phyloP scores from a whole-genome alignment of 2,797 vertebrate species.

The Iguana delicatissima region DNA sequence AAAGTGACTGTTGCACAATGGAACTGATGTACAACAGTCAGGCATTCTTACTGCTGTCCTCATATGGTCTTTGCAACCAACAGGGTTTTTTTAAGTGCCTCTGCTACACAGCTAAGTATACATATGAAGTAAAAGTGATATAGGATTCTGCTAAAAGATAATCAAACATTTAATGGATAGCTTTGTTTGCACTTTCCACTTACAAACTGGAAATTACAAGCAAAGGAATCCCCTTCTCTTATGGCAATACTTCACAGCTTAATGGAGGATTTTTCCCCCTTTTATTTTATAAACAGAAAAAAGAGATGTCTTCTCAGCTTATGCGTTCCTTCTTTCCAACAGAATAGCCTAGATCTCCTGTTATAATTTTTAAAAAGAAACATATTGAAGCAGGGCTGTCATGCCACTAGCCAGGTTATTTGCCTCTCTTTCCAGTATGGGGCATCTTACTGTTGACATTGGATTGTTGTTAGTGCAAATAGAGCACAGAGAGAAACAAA shows the following conservation, averaged over 20 bases:
- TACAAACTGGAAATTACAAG: neutral
- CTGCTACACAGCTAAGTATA: too few species aligned
- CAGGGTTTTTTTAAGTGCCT: too few species aligned
- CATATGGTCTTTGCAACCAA: too few species aligned
- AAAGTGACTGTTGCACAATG: too few species aligned
- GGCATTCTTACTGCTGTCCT: too few species aligned
- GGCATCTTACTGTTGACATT: neutral
- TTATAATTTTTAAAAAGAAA: neutral
- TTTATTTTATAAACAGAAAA: neutral
- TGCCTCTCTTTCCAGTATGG: neutral
- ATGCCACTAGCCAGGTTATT: neutral
- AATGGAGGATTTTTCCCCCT: neutral
- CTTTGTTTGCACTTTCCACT: neutral
- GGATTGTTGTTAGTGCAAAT: conserved; percentile 8
- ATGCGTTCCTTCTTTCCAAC: neutral
- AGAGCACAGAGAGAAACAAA: neutral
- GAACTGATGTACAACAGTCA: too few species aligned
- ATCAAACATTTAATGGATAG: neutral
- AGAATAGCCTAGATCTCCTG: neutral
- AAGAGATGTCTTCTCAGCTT: neutral
- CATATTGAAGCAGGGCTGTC: neutral
- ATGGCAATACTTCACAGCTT: neutral
- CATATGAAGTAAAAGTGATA: too few species aligned
- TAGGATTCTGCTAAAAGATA: neutral
- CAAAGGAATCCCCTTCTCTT: neutral